These are phyloP conservation scores for Tringa solitaria DNA, from an alignment of 2,113 vertebrate genomes.

Conservation along the genomic window DNA sequence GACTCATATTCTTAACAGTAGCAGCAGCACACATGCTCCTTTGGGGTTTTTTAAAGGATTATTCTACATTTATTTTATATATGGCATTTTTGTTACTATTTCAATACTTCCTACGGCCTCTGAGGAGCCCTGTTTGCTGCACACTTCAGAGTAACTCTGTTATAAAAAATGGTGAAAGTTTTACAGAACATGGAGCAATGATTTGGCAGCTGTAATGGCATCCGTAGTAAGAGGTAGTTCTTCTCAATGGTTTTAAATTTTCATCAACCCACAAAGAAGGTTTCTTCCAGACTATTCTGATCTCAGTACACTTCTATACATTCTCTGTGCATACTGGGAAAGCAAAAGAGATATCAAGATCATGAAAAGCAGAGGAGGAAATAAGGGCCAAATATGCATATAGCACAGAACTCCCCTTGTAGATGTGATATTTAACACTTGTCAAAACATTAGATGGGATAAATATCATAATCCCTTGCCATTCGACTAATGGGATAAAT, in stretches of 20 bases:
- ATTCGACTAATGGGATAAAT: background rate
- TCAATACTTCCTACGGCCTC: background rate
- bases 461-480: background rate
- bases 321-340: background rate
- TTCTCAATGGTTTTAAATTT: background rate
- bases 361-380: background rate
- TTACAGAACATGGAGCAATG: background rate
- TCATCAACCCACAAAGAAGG: background rate
- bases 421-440: background rate
- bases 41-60: background rate
- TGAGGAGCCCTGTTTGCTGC: background rate
- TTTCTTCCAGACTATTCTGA: background rate
- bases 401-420: background rate
- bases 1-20: background rate
- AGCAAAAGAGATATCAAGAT: background rate
- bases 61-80: background rate
- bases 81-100: background rate
- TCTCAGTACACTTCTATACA: background rate
- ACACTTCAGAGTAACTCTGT: background rate
- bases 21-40: background rate
- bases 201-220: background rate
- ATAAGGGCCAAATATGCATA: background rate
- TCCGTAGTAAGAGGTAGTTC: background rate
- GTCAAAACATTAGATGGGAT: background rate
- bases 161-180: background rate